Evolutionary conservation across 2,113 vertebrate species (phyloP), one percentile per base, ranked within the genome.

Genomic region (Eretmochelys imbricata): DNA sequence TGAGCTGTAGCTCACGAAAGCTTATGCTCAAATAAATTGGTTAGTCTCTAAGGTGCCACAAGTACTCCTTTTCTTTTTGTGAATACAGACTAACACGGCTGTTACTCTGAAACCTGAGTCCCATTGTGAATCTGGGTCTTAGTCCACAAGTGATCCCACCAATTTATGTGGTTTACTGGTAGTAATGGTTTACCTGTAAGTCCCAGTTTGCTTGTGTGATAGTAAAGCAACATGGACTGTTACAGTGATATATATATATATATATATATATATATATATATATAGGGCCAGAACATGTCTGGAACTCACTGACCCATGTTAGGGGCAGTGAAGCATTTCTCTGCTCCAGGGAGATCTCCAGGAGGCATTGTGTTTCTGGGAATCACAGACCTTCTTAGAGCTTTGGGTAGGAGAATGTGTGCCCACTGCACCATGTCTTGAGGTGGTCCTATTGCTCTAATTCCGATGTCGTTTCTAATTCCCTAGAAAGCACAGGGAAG

Each of bases 391-490:
- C 69, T 91, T 90, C 31, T 16, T 76, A 85, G 24, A 57, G 22
- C 55, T 57, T 59, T 29, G 57, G 57, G 3, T 53, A 80, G 1
- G 14, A 42, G 27, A 42, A 69, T 89, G 79, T 0, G 0, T n/a
- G 22, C 1, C 2, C 1, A 8, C 62, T 65, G 0, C 57, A 59
- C 10, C 57, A 29, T 29, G 27, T 59, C 25, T 85, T 65, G 29
- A 1, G 38, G 12, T 75, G 0, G 75, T 8, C 27, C 46, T 14
- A 20, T 49, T 89, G 54, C 72, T 89, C 85, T 31, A 24, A 29
- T 12, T 1, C 1, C 4, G 0, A 0, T 50, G 79, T 90, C 35
- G 17, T 84, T 46, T 9, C 5, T 20, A 42, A 42, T 42, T 51
- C 75, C 9, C 14, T 55, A 54, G 20, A 88, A 85, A 84, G 49